These are phyloP conservation scores for Trachurus trachurus DNA, from an alignment of 2,797 vertebrate species.

Conservation along the genomic window DNA sequence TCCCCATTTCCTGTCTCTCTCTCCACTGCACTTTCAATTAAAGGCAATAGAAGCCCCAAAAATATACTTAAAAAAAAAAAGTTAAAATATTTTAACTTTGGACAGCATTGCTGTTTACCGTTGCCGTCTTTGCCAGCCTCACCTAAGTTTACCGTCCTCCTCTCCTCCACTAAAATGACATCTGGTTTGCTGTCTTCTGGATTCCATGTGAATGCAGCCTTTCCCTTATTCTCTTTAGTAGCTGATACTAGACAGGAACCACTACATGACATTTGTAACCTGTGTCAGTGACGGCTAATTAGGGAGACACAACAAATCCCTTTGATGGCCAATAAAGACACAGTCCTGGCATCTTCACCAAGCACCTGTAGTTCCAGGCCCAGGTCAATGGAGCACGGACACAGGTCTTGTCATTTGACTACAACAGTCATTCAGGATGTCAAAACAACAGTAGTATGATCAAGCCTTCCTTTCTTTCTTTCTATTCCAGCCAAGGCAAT, in stretches of 20 bases:
- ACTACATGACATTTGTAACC: not conserved
- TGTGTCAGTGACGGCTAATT: not conserved
- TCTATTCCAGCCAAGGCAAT: too few species aligned
- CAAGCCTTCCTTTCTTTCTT: not conserved
- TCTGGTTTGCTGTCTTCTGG: too few species aligned
- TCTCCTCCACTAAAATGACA: too few species aligned
- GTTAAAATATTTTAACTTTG: too few species aligned
- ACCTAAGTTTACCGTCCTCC: too few species aligned
- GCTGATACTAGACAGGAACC: not conserved
- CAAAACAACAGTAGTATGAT: conserved; percentile 1
- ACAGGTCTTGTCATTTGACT: not conserved
- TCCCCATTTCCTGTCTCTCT: too few species aligned
- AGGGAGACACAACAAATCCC: not conserved
- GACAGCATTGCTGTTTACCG: too few species aligned
- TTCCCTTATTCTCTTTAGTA: not conserved
- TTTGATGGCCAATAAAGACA: not conserved
- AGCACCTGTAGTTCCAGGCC: conserved; percentile 7
- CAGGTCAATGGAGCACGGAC: not conserved
- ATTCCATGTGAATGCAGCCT: too few species aligned
- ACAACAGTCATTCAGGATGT: not conserved
- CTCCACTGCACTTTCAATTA: too few species aligned
- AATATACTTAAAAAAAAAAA: too few species aligned
- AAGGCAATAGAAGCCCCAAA: too few species aligned
- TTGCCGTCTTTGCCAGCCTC: too few species aligned
- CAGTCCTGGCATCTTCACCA: not conserved